Evolutionary conservation across 2,888 invertebrate species (phyloP).

Genomic region (Drosophila longiperda): DNA sequence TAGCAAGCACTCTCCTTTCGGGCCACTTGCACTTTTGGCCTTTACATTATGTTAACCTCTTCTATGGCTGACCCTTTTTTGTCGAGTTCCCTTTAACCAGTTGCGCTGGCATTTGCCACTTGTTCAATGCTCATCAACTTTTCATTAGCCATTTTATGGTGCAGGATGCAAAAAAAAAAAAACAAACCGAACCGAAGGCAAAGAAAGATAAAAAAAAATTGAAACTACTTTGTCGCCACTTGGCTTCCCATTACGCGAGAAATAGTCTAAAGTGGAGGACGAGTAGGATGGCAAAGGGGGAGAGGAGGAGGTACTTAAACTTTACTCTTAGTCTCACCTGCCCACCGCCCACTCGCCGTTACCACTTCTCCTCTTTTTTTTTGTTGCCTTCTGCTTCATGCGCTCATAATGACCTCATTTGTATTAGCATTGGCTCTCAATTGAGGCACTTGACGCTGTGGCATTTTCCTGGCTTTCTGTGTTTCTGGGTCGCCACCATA

Average conservation of each 20-base stretch:
- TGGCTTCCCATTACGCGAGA: conserved; percentile 62
- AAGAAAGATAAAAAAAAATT: conserved; percentile 60
- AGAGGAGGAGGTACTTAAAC: neutral
- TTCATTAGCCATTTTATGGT: conserved; percentile 70
- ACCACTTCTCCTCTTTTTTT: neutral
- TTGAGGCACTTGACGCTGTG: conserved; percentile 63
- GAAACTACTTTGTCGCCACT: conserved; percentile 78
- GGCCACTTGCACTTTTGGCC: conserved; percentile 7
- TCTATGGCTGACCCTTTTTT: neutral
- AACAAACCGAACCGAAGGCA: conserved; percentile 31
- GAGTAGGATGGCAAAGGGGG: neutral
- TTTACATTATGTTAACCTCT: conserved; percentile 6
- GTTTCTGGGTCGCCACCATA: conserved; percentile 66
- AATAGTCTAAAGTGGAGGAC: conserved; percentile 5
- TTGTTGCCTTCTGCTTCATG: conserved; percentile 18
- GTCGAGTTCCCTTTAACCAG: conserved; percentile 11
- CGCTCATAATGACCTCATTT: conserved; percentile 77
- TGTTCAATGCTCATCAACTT: conserved; percentile 73
- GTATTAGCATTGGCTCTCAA: conserved; percentile 74
- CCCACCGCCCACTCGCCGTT: neutral
- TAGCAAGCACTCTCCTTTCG: conserved; percentile 2
- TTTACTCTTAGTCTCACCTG: neutral
- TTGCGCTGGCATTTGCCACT: conserved; percentile 43
- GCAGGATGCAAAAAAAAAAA: conserved; percentile 10
- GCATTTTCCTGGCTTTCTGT: conserved; percentile 42